Evolutionary conservation across 2,888 invertebrate genomes (phyloP).

Genomic region (Cordilura impudica): DNA sequence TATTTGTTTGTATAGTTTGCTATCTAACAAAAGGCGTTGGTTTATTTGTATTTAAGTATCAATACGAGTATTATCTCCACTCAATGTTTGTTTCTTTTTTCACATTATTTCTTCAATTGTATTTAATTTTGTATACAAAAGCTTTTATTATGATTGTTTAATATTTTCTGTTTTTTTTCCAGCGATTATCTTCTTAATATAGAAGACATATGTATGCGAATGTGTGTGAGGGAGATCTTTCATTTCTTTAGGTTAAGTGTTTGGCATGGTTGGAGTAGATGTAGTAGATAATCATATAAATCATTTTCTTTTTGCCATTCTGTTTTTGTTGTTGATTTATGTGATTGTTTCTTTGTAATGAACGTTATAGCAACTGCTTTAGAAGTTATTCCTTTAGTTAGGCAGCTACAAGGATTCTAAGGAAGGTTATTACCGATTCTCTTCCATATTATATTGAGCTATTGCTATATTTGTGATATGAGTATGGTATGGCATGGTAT

Average conservation of each 20-base stretch:
- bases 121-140: conserved; percentile 32
- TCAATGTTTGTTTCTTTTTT: not conserved
- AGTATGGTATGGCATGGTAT: not conserved
- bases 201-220: conserved; percentile 30
- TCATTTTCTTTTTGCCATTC: conserved; percentile 64
- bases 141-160: conserved; percentile 59
- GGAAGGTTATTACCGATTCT: conserved; percentile 42
- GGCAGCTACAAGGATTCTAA: not conserved
- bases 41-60: conserved; percentile 43
- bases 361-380: not conserved
- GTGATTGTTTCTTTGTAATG: conserved; percentile 67
- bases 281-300: conserved; percentile 65
- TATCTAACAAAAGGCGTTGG: not conserved
- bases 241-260: not conserved
- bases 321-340: conserved; percentile 76
- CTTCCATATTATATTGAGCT: conserved; percentile 46
- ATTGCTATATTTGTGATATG: not conserved
- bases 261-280: not conserved
- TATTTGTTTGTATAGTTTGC: conserved; percentile 28
- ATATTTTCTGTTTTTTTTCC: conserved; percentile 9
- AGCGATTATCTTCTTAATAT: conserved; percentile 43
- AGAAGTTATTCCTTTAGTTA: not conserved
- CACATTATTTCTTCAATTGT: conserved; percentile 9
- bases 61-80: conserved; percentile 47
- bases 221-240: not conserved